phyloP scores from a whole-genome alignment of 2,888 invertebrate species.

The Ecliptopera silaceata region DNA sequence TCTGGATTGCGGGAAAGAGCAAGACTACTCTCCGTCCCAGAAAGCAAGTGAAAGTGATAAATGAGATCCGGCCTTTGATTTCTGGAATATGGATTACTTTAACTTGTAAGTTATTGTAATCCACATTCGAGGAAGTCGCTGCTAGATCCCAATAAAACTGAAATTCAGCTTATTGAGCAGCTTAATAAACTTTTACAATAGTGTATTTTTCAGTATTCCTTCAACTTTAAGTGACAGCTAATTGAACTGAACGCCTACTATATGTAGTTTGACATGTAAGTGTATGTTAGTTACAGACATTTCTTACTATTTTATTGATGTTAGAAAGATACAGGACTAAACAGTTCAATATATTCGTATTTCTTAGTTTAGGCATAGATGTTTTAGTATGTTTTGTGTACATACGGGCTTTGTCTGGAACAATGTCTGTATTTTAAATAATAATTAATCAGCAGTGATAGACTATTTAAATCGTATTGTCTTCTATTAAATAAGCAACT shows the following conservation, averaged over 20 bases:
- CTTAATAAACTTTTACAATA: conserved; percentile 26
- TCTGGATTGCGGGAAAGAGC: conserved; percentile 69
- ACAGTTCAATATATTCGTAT: background rate
- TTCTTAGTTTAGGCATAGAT: background rate
- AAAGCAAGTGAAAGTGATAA: conserved; percentile 62
- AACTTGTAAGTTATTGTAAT: conserved; percentile 33
- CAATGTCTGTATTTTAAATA: conserved; percentile 9
- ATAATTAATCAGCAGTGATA: conserved; percentile 15
- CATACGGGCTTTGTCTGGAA: conserved; percentile 1
- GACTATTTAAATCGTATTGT: background rate
- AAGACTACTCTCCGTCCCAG: conserved; percentile 62
- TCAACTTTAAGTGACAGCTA: conserved; percentile 19
- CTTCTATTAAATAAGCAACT: conserved; percentile 2
- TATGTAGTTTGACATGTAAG: conserved; percentile 7
- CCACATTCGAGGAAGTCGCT: conserved; percentile 23
- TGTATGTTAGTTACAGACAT: conserved; percentile 4
- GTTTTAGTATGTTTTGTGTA: conserved; percentile 4
- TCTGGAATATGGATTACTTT: conserved; percentile 39
- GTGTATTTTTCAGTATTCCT: conserved; percentile 17
- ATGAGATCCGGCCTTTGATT: conserved; percentile 43
- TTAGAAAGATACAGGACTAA: background rate
- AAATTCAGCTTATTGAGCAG: conserved; percentile 28
- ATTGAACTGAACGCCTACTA: conserved; percentile 16
- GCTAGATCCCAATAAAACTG: conserved; percentile 32
- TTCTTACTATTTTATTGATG: conserved; percentile 4